These are phyloP conservation scores for Morone chrysops DNA, from an alignment of 2,113 vertebrate genomes.

Conservation along the genomic window DNA sequence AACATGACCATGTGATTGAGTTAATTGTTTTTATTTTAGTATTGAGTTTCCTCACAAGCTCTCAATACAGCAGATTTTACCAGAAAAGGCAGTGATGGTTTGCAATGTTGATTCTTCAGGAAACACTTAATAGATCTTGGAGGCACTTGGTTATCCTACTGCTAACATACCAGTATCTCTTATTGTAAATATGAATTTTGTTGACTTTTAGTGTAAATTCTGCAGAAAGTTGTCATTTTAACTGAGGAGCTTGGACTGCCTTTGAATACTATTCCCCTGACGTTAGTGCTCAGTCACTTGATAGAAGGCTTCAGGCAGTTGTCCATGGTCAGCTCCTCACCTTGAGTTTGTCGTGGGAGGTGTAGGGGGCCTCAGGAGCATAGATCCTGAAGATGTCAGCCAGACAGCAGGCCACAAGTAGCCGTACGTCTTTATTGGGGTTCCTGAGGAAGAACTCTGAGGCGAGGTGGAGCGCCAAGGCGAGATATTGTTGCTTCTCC, in stretches of 20 bases:
- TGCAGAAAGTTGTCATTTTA: background rate
- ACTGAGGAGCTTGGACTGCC: background rate
- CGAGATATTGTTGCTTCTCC: constrained; percentile 98
- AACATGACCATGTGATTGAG: background rate
- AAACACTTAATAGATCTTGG: background rate
- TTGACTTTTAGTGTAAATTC: background rate
- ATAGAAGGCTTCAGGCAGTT: background rate
- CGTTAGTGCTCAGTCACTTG: background rate
- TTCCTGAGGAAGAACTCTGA: constrained; percentile 99
- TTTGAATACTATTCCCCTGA: background rate
- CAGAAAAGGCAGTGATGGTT: background rate
- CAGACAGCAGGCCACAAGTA: constrained; percentile 98
- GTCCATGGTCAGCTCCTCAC: constrained; percentile 72
- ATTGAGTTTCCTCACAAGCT: background rate
- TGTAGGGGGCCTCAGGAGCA: constrained; percentile 98
- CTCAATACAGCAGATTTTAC: background rate
- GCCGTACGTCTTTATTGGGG: constrained; percentile 98
- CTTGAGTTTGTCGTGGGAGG: constrained; percentile 99
- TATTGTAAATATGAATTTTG: too few species aligned
- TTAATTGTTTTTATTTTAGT: background rate
- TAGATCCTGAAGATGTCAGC: constrained; percentile 99
- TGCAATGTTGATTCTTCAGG: background rate
- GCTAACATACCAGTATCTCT: background rate
- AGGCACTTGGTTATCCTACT: background rate
- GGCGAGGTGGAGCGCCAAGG: constrained; percentile 96